Conservation (phyloP, 2,888 invertebrate species). For the Urechis unicinctus region DNA sequence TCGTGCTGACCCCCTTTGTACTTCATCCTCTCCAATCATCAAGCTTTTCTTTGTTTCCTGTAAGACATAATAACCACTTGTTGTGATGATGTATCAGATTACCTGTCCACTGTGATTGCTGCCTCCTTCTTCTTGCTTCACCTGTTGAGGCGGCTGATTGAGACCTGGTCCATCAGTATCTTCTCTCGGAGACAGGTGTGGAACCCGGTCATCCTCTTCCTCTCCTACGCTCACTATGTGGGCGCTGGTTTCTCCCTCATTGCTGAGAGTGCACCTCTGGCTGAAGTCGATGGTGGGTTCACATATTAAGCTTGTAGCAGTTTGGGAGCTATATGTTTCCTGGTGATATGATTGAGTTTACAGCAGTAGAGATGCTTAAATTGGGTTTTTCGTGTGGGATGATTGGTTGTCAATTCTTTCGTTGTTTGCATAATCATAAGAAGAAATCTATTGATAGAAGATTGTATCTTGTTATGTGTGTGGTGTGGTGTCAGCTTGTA, state of each 20-base stretch:
- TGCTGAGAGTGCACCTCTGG: slow-evolving; percentile 11
- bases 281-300: not conserved
- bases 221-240: slow-evolving; percentile 5
- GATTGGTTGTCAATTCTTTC: too few relatives aligned
- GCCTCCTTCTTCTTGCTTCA: slow-evolving; percentile 20
- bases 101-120: slow-evolving; percentile 15
- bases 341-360: too few relatives aligned
- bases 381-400: too few relatives aligned
- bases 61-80: too few relatives aligned
- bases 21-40: too few relatives aligned
- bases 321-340: too few relatives aligned
- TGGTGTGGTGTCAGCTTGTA: not conserved
- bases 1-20: too few relatives aligned
- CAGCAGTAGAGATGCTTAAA: too few relatives aligned
- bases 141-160: slow-evolving; percentile 21
- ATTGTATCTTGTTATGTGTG: not conserved
- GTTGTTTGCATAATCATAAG: too few relatives aligned
- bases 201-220: slow-evolving; percentile 3
- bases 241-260: slow-evolving; percentile 11
- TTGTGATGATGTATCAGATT: too few relatives aligned
- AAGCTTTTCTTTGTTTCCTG: too few relatives aligned
- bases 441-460: too few relatives aligned
- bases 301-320: not conserved
- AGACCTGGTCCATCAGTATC: slow-evolving; percentile 23
- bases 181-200: slow-evolving; percentile 17